Conservation (phyloP, 2,113 vertebrate genomes). For the Thunnus maccoyii region DNA sequence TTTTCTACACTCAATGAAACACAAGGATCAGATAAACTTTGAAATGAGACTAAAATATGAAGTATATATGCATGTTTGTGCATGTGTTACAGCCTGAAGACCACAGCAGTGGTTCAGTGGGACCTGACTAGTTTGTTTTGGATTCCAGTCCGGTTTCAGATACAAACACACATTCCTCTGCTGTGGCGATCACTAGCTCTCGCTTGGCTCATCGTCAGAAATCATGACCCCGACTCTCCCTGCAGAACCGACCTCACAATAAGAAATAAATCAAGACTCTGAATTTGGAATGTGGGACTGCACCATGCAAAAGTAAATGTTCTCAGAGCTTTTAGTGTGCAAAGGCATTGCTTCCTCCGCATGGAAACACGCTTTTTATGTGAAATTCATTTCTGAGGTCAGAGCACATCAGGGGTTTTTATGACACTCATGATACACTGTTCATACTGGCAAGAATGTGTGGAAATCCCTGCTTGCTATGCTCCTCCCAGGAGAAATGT, state of each 20-base stretch:
- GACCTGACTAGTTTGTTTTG: constrained; percentile 50
- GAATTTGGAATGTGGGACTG: constrained; percentile 12
- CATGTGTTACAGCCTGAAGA: neutral
- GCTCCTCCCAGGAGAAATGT: constrained; percentile 18
- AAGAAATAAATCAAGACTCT: constrained; percentile 39
- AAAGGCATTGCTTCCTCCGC: constrained; percentile 6
- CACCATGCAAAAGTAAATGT: constrained; percentile 21
- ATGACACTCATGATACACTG: constrained; percentile 10
- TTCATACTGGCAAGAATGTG: constrained; percentile 17
- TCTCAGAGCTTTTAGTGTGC: constrained; percentile 37
- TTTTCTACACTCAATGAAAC: no score
- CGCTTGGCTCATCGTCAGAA: constrained; percentile 48
- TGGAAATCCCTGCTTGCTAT: constrained; percentile 44
- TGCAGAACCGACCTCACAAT: constrained; percentile 50
- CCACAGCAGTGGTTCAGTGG: neutral
- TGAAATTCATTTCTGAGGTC: constrained; percentile 19
- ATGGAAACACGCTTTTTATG: constrained; percentile 11
- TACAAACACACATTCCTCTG: constrained; percentile 43
- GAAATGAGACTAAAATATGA: no score
- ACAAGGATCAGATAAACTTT: no score
- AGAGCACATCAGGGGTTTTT: constrained; percentile 31
- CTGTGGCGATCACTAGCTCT: constrained; percentile 16
- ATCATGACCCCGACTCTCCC: constrained; percentile 30
- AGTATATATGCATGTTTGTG: neutral
- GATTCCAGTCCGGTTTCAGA: constrained; percentile 33